These are phyloP conservation scores for Discoglossus pictus DNA, from an alignment of 2,797 vertebrate species.

Conservation along the genomic window DNA sequence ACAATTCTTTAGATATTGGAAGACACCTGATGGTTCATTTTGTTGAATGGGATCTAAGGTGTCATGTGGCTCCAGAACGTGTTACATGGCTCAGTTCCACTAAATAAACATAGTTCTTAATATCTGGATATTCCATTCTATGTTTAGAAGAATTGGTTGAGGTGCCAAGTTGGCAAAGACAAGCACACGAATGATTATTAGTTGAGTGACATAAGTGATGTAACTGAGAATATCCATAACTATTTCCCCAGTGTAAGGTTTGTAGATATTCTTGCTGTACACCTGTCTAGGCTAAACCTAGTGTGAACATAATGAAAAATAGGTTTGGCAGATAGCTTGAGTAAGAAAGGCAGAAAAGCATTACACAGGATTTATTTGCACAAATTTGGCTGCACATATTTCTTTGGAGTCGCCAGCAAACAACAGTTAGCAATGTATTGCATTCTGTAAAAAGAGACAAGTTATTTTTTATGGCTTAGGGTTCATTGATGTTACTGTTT, in stretches of 20 bases:
- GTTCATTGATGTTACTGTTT: conserved; percentile 14
- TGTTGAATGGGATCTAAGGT: too few species aligned
- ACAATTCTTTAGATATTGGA: too few species aligned
- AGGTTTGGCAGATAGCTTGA: conserved; percentile 1
- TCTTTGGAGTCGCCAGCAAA: background rate
- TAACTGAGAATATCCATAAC: background rate
- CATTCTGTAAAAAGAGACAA: conserved; percentile 10
- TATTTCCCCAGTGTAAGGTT: background rate
- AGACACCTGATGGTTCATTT: too few species aligned
- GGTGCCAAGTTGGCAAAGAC: too few species aligned
- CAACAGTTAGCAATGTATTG: conserved; percentile 1
- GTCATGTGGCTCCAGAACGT: too few species aligned
- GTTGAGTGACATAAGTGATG: conserved; percentile 12
- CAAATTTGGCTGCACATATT: conserved; percentile 14
- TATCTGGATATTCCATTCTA: too few species aligned
- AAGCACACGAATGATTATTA: background rate
- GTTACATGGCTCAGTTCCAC: too few species aligned
- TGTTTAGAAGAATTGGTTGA: background rate
- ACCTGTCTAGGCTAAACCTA: conserved; percentile 17
- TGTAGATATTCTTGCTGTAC: background rate
- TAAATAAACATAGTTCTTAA: too few species aligned
- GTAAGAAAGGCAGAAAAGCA: background rate
- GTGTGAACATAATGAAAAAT: conserved; percentile 10
- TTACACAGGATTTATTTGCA: conserved; percentile 6
- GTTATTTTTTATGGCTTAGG: conserved; percentile 25